Evolutionary conservation across 2,888 invertebrate genomes (phyloP).

Genomic region (Scaptomyza tumidula): DNA sequence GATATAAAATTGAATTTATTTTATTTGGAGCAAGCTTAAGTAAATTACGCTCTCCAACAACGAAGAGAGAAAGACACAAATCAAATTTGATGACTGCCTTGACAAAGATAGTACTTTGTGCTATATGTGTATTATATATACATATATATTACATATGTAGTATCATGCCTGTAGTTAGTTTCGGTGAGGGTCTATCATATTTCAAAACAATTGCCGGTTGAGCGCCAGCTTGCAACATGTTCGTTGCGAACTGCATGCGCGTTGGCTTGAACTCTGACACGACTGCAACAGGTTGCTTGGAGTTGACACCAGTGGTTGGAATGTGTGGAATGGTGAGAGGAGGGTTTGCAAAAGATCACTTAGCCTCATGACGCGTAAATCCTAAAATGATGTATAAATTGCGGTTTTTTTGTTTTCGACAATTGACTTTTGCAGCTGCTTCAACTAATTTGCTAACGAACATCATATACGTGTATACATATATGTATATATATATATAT

Average conservation of each 20-base stretch:
- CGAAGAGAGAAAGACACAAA: constrained; percentile 10
- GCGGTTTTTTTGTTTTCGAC: constrained; percentile 5
- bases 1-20: constrained; percentile 59
- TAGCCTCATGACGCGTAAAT: constrained; percentile 14
- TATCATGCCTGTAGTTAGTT: neutral
- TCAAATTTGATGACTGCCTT: constrained; percentile 32
- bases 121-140: neutral
- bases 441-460: constrained; percentile 18
- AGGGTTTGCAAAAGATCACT: neutral
- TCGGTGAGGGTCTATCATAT: neutral
- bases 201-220: constrained; percentile 22
- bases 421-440: constrained; percentile 36
- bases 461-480: neutral
- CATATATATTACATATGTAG: too few species aligned
- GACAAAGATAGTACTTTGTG: neutral
- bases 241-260: constrained; percentile 10
- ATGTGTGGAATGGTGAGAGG: accelerated
- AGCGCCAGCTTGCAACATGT: constrained; percentile 31
- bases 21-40: constrained; percentile 48
- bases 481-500: constrained; percentile 1
- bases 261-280: constrained; percentile 49
- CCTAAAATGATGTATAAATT: constrained; percentile 6
- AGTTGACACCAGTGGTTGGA: neutral
- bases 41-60: constrained; percentile 11
- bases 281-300: constrained; percentile 50